phyloP scores from a whole-genome alignment of 1,140 invertebrate species.

The Drosophila sechellia region DNA sequence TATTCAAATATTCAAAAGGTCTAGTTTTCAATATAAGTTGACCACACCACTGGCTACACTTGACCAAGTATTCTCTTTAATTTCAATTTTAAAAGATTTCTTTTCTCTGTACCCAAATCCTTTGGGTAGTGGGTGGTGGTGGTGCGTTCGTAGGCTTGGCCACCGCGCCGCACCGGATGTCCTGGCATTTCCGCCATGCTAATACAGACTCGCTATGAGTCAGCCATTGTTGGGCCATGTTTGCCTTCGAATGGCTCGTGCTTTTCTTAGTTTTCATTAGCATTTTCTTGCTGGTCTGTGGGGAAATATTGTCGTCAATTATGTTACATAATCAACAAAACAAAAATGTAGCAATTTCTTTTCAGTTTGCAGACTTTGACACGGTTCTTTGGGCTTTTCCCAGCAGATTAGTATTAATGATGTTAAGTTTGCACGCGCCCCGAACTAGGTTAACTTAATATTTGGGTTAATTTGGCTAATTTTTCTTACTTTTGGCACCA shows the following conservation, averaged over 20 bases:
- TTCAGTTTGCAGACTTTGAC: conserved; percentile 46
- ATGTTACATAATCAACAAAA: conserved; percentile 68
- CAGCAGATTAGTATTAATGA: conserved; percentile 65
- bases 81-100: neutral
- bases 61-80: too few species aligned
- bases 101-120: conserved; percentile 9
- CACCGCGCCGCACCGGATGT: conserved; percentile 64
- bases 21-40: too few species aligned
- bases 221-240: conserved; percentile 42
- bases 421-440: conserved; percentile 66
- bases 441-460: conserved; percentile 34
- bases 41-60: too few species aligned
- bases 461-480: conserved; percentile 60
- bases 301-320: conserved; percentile 77
- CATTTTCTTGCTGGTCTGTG: conserved; percentile 56
- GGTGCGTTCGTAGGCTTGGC: conserved; percentile 52
- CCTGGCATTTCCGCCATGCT: conserved; percentile 67
- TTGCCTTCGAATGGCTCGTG: conserved; percentile 11
- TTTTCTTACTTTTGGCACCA: conserved; percentile 33
- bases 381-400: conserved; percentile 33
- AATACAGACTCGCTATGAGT: conserved; percentile 65
- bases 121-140: neutral
- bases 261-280: conserved; percentile 66
- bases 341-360: conserved; percentile 35
- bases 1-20: too few species aligned